Percentiles rank a stretch among this genome's conserved stretches.
Evolutionary conservation across 2,113 vertebrate genomes (phyloP).

Genomic region (Etia nguti): DNA sequence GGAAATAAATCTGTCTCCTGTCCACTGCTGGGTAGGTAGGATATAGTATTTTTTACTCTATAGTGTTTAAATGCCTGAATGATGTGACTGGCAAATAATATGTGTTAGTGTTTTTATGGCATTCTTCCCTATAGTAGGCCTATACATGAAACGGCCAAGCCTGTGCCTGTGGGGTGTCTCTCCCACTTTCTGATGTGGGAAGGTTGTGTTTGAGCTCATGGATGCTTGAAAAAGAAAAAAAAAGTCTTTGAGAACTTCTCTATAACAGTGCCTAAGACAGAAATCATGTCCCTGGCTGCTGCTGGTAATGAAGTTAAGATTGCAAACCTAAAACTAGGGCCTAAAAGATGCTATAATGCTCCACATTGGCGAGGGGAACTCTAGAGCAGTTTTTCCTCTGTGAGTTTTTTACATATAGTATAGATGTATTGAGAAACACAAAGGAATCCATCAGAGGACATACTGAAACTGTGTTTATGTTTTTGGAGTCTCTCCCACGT

Average conservation of each 20-base stretch:
- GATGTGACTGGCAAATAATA: background rate
- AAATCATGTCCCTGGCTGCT: background rate
- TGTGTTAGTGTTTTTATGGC: background rate
- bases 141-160: background rate
- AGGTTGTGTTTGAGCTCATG: background rate
- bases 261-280: background rate
- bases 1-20: background rate
- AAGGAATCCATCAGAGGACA: background rate
- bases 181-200: too few relatives aligned
- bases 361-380: background rate
- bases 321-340: background rate
- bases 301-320: background rate
- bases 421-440: background rate
- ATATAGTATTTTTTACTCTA: background rate
- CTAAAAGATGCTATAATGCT: background rate
- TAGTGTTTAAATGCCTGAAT: background rate
- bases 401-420: background rate
- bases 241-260: background rate
- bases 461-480: background rate
- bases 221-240: background rate
- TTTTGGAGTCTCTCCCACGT: background rate
- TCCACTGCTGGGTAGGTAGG: background rate
- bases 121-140: background rate
- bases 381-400: background rate
- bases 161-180: background rate